Evolutionary conservation across 1,140 invertebrate genomes (phyloP).

Genomic region (Drosophila azteca): DNA sequence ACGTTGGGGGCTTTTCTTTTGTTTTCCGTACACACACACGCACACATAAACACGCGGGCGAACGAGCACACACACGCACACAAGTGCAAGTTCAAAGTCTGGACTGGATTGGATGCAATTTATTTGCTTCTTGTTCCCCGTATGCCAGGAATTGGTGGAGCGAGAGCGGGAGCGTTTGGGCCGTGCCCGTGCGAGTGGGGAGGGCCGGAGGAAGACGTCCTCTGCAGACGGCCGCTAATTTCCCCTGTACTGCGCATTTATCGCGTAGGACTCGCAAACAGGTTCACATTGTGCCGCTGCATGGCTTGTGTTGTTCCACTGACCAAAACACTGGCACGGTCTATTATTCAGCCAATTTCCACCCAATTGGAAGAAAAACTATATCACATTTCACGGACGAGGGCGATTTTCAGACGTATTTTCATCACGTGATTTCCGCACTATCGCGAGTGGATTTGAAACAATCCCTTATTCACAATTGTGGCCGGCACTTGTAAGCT

Average conservation of each 20-base stretch:
- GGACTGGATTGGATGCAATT: constrained; percentile 19
- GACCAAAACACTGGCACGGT: not conserved
- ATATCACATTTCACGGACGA: constrained; percentile 65
- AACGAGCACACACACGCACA: constrained; percentile 27
- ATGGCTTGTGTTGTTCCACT: constrained; percentile 27
- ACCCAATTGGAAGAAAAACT: constrained; percentile 64
- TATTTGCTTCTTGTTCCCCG: constrained; percentile 21
- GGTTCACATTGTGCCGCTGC: constrained; percentile 57
- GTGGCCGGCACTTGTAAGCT: constrained; percentile 35
- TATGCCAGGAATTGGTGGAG: constrained; percentile 31
- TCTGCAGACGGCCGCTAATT: constrained; percentile 64
- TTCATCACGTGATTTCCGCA: constrained; percentile 69
- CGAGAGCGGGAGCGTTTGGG: constrained; percentile 14
- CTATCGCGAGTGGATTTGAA: constrained; percentile 14
- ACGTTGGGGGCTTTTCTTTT: constrained; percentile 64
- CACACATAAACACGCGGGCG: not conserved
- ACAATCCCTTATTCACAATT: constrained; percentile 24
- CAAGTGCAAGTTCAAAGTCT: constrained; percentile 72
- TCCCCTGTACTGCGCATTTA: constrained; percentile 71
- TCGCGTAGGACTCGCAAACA: constrained; percentile 54
- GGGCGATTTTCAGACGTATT: constrained; percentile 69
- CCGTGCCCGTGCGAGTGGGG: constrained; percentile 10
- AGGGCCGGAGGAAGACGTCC: constrained; percentile 8
- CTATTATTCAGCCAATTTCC: constrained; percentile 26
- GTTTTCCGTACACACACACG: constrained; percentile 56